Base-by-base conservation (phyloP, 2,113 vertebrate genomes). In the Colossoma macropomum region DNA sequence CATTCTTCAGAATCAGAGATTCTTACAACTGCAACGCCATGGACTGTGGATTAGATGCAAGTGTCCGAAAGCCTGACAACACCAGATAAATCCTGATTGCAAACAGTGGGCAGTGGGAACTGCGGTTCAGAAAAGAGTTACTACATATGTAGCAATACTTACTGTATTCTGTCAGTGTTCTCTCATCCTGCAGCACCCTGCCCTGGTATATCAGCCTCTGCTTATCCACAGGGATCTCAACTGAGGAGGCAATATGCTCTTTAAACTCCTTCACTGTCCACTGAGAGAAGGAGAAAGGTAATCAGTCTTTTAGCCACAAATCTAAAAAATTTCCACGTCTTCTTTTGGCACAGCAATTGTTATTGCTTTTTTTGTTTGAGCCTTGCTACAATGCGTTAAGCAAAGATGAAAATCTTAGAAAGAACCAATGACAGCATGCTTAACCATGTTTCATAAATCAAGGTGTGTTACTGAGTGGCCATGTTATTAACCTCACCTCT, bases 141-240 rank as follows among this genome's bases (percentile, higher is more conserved):
- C 6, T 4, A 71, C 68, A 45, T 41, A 2, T 2, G 23, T 7
- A 45, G 4, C 15, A 34, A 60, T 0, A 88, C 96, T 95, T 89
- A 97, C 97, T 96, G 89, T 97, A 97, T 86, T 97, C 97, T 83
- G 94, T 89, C 48, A 98, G 93, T 68, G 96, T 97, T 92, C 95
- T 95, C 59, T 97, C 96, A 85, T 98, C 96, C 88, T 97, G 97
- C 78, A 97, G 89, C 77, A 98, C 97, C 75, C 96, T 91, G 12
- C 97, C 97, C 91, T 98, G 97, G 80, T 98, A 98, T 85, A 98
- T 98, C 82, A 98, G 95, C 75, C 96, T 93, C 75, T 98, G 97
- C 88, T 97, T 98, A 87, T 98, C 96, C 19, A 95, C 93, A 0
- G 96, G 95, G 72, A 98, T 97, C 25, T 92, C 96, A 80, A 97